Evolutionary conservation across 1,140 invertebrate genomes (phyloP), one percentile per base, ranked within the genome.

Genomic region (Myzus persicae): DNA sequence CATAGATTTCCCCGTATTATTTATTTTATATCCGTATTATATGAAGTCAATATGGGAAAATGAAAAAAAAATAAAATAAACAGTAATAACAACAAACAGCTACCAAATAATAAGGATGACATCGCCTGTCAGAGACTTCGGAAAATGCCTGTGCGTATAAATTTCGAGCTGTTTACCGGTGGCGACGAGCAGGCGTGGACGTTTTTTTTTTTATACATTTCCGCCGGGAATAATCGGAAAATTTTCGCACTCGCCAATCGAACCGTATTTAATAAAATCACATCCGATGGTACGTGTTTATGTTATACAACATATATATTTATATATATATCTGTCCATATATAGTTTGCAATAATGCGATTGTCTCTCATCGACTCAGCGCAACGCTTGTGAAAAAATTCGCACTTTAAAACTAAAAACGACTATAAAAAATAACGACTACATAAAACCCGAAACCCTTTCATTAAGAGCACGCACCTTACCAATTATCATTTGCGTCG

Each of bases 401-500:
- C 84, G 42, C 84, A 42, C 42, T 42, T 44, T 40, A 20, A n/a
- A 87, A 44, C 42, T 26, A 31, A 84, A 38, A 42, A 84, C 40
- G 40, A 84, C 82, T 0, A 84, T 26, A 40, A 84, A 84, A 84
- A 84, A 84, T 40, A 40, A 40, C 38, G 76, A 76, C 31, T 4
- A n/a, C 36, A 38, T 38, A 82, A 82, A 82, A 82, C 81, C 36
- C 36, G 40, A 84, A 84, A 84, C 82, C 82, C 82, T 84, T 87
- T 44, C 40, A 44, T 87, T 44, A 82, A 22, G 81, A 36, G 81
- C 38, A 9, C 31, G 26, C 26, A 44, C 42, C 84, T 42, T 31
- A n/a, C 84, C 84, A 44, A 87, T 44, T 44, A 44, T 87, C 84
- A 44, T 87, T 87, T 42, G 40, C 42, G 26, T 44, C 14, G 31